phyloP scores from a whole-genome alignment of 2,888 invertebrate species.

The Nomada lathburiana region DNA sequence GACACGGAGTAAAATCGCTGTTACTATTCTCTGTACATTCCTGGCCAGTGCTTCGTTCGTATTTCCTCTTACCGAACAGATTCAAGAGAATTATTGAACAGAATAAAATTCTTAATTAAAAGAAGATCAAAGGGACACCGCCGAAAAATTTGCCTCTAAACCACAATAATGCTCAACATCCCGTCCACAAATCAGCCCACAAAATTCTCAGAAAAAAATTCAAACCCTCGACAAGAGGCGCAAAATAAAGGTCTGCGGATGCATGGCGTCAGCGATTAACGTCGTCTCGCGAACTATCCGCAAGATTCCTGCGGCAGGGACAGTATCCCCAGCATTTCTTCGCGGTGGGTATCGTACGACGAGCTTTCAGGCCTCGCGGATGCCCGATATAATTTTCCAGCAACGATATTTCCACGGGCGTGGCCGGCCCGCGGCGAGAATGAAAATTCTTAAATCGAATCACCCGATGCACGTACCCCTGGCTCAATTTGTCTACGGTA shows the following conservation, averaged over 20 bases:
- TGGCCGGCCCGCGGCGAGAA: neutral
- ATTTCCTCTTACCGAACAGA: too few species aligned
- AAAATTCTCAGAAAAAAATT: neutral
- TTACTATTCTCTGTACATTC: too few species aligned
- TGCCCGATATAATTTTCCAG: constrained; percentile 7
- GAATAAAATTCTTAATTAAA: too few species aligned
- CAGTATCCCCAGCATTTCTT: neutral
- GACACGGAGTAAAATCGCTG: too few species aligned
- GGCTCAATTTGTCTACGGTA: neutral
- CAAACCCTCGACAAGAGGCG: neutral
- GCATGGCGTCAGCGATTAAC: neutral
- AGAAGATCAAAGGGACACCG: too few species aligned
- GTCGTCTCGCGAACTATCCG: neutral
- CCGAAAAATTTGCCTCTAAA: too few species aligned
- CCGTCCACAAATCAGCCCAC: neutral
- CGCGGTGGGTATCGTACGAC: constrained; percentile 18
- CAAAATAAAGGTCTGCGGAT: too few species aligned
- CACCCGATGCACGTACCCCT: neutral
- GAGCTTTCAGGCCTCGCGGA: neutral
- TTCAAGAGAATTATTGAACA: too few species aligned
- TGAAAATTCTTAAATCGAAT: constrained; percentile 31
- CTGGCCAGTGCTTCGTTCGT: too few species aligned
- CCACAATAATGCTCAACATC: too few species aligned
- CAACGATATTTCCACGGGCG: neutral
- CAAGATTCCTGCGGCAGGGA: too few species aligned